These are phyloP conservation scores for Ellobius talpinus DNA, from an alignment of 2,113 vertebrate genomes.

Conservation along the genomic window DNA sequence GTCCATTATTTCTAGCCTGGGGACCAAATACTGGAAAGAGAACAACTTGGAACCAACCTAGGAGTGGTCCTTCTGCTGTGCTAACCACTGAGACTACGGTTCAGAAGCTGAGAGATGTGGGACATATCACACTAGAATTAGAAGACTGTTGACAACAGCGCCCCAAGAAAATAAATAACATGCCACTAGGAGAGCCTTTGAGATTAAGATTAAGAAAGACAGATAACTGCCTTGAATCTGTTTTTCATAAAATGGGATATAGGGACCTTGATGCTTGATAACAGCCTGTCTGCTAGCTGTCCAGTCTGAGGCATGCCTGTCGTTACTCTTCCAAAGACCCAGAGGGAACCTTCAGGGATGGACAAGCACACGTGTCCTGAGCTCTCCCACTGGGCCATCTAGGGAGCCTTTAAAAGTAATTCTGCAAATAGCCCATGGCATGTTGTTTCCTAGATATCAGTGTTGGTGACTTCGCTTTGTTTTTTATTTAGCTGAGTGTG, in stretches of 20 bases:
- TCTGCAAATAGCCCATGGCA: not conserved
- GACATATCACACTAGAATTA: not conserved
- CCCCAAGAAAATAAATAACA: not conserved
- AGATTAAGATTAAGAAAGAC: not conserved
- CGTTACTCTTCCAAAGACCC: not conserved
- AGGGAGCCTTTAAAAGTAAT: not conserved
- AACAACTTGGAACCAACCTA: not conserved
- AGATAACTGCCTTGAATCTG: not conserved
- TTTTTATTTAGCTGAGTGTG: not conserved
- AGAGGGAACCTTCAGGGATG: not conserved
- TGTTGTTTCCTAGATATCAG: not conserved
- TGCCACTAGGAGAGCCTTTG: not conserved
- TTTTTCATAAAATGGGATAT: not conserved
- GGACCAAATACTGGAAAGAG: not conserved
- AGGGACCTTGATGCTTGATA: not conserved
- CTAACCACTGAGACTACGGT: not conserved
- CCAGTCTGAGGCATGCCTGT: not conserved
- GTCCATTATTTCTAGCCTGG: not conserved
- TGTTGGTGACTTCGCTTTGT: not conserved
- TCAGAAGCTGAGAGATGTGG: not conserved
- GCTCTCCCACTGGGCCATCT: not conserved
- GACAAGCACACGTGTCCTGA: not conserved
- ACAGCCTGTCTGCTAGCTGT: not conserved
- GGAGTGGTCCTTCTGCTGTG: not conserved
- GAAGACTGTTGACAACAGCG: not conserved